These are phyloP conservation scores for Clinocottus analis DNA, from an alignment of 2,113 vertebrate genomes.

Conservation along the genomic window DNA sequence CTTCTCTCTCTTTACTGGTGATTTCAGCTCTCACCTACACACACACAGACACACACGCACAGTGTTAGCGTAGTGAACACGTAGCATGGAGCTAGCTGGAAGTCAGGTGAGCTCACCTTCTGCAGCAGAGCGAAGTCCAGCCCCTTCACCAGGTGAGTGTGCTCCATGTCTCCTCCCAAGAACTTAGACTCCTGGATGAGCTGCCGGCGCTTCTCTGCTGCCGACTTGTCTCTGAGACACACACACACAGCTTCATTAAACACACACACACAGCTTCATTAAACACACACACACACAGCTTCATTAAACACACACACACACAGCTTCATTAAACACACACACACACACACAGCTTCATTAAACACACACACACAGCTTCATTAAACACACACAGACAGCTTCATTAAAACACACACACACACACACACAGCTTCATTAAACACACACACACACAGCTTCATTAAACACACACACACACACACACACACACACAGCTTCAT, in stretches of 20 bases:
- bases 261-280: too few relatives aligned
- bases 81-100: background rate
- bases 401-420: too few relatives aligned
- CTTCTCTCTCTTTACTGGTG: constrained; percentile 97
- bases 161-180: constrained; percentile 99
- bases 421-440: too few relatives aligned
- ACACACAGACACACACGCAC: constrained; percentile 32
- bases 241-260: background rate
- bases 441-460: too few relatives aligned
- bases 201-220: constrained; percentile 96
- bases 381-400: too few relatives aligned
- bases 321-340: too few relatives aligned
- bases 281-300: too few relatives aligned
- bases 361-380: too few relatives aligned
- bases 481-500: too few relatives aligned
- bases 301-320: too few relatives aligned
- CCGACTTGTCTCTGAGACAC: constrained; percentile 90
- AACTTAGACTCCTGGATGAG: constrained; percentile 99
- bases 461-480: too few relatives aligned
- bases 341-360: too few relatives aligned
- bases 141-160: constrained; percentile 99
- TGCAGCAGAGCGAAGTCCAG: constrained; percentile 97
- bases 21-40: constrained; percentile 96
- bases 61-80: background rate
- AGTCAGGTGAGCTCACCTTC: constrained; percentile 84